phyloP scores from a whole-genome alignment of 92 coral and sea anemone species.

The Palythoa grandiflora region DNA sequence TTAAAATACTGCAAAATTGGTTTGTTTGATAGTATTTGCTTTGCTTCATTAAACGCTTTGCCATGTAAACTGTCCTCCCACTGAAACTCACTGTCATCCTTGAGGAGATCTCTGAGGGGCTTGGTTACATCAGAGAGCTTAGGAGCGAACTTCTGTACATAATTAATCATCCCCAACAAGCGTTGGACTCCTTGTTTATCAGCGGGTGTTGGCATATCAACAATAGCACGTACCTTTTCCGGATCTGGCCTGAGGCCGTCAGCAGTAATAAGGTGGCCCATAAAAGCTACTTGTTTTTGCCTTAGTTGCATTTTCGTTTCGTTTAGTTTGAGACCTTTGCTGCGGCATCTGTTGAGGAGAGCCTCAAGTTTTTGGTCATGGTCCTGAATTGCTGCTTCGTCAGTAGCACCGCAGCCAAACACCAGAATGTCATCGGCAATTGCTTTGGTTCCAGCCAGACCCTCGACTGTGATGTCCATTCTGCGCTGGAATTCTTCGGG shows the following conservation, averaged over 20 bases:
- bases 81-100: slow-evolving; percentile 60
- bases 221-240: slow-evolving; percentile 56
- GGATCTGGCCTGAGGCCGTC: slow-evolving; percentile 42
- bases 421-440: slow-evolving; percentile 53
- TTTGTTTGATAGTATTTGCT: slow-evolving; percentile 51
- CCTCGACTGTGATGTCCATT: slow-evolving; percentile 47
- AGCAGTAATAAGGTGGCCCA: slow-evolving; percentile 37
- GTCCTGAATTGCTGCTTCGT: slow-evolving; percentile 37
- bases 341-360: slow-evolving; percentile 56
- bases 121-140: slow-evolving; percentile 51
- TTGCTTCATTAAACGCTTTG: slow-evolving; percentile 50
- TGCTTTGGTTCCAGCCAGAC: slow-evolving; percentile 42
- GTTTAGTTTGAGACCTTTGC: slow-evolving; percentile 26
- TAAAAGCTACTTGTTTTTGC: slow-evolving; percentile 17
- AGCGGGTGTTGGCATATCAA: slow-evolving; percentile 61
- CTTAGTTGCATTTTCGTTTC: slow-evolving; percentile 22
- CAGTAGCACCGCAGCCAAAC: slow-evolving; percentile 42
- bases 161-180: slow-evolving; percentile 66
- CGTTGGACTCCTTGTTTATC: slow-evolving; percentile 65
- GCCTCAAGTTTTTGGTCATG: slow-evolving; percentile 56
- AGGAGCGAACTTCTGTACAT: slow-evolving; percentile 68
- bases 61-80: slow-evolving; percentile 64
- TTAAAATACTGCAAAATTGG: slow-evolving; percentile 65
- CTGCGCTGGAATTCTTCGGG: background rate
- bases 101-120: slow-evolving; percentile 64